Base-by-base conservation (phyloP, 2,113 vertebrate genomes). In the Aspiorhynchus laticeps region DNA sequence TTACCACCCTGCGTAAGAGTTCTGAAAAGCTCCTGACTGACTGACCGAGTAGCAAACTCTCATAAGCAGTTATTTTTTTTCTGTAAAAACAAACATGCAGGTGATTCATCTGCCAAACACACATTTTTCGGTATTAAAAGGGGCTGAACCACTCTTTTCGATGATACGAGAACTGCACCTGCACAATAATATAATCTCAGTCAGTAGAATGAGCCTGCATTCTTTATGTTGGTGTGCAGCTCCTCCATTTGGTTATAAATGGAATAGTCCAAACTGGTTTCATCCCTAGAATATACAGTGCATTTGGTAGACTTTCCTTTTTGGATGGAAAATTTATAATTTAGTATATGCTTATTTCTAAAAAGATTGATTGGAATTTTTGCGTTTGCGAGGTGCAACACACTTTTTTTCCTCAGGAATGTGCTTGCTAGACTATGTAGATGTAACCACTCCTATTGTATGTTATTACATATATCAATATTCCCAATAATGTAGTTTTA, bases 1-100 rank as follows among this genome's bases (percentile, higher is more conserved):
- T 97, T 95, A 95, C 59, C 90, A 97, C 94, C 0, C 96, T 93
- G 88, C 88, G 19, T 92, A 87, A 90, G 83, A 26, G 43, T 19
- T 89, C 61, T 63, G 85, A 46, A 76, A 46, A 7, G 6, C 21
- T 46, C 41, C 9, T 46, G 69, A 36, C 14, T 75, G 24, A 26
- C 12, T 51, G 43, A 41, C 71, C 8, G 5, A 74, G 21, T 24
- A 38, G 38, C 71, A 43, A 21, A 74, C 71, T 46, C 19, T 74
- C 17, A 38, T 24, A 17, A 15, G n/a, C 43, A 48, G 75, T 1
- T 19, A 46, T 76, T 76, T 46, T 74, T 76, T 76, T 76, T 74
- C 5, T 46, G 36, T 26, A 75, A 24, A 75, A 48, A 14, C 2
- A 76, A 78, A 78, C 5, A 78, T 65, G 63, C 26, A 14, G 63